phyloP scores from a whole-genome alignment of 2,888 invertebrate genomes.

The Drosophila paramelanica region DNA sequence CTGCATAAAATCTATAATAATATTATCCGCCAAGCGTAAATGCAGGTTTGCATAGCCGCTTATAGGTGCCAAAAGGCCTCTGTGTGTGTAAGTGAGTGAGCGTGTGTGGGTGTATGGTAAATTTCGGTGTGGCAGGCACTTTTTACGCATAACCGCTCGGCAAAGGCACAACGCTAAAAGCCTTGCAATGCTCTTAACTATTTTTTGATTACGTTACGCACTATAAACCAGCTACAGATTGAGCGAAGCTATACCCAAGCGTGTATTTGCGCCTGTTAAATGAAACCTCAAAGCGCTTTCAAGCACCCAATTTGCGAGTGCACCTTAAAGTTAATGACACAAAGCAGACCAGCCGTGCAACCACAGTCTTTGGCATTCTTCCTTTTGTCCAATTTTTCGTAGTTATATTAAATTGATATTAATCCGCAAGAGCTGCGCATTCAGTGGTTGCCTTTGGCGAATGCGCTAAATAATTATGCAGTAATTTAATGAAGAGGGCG shows the following conservation, averaged over 20 bases:
- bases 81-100: background rate
- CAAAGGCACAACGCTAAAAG: constrained; percentile 62
- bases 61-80: background rate
- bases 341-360: constrained; percentile 46
- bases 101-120: background rate
- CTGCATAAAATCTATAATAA: constrained; percentile 48
- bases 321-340: constrained; percentile 68
- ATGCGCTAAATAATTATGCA: constrained; percentile 65
- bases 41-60: background rate
- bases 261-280: constrained; percentile 12
- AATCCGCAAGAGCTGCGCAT: constrained; percentile 37
- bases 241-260: constrained; percentile 11
- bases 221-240: constrained; percentile 54
- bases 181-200: constrained; percentile 76
- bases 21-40: constrained; percentile 22
- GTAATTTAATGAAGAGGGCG: constrained; percentile 22
- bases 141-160: constrained; percentile 45
- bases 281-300: constrained; percentile 44
- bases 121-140: constrained; percentile 12
- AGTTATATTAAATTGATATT: constrained; percentile 58
- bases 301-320: constrained; percentile 51
- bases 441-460: constrained; percentile 26
- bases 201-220: constrained; percentile 70
- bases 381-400: background rate
- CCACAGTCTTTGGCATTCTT: constrained; percentile 17